phyloP scores from a whole-genome alignment of 2,797 vertebrate species.

The Tolypeutes matacus region DNA sequence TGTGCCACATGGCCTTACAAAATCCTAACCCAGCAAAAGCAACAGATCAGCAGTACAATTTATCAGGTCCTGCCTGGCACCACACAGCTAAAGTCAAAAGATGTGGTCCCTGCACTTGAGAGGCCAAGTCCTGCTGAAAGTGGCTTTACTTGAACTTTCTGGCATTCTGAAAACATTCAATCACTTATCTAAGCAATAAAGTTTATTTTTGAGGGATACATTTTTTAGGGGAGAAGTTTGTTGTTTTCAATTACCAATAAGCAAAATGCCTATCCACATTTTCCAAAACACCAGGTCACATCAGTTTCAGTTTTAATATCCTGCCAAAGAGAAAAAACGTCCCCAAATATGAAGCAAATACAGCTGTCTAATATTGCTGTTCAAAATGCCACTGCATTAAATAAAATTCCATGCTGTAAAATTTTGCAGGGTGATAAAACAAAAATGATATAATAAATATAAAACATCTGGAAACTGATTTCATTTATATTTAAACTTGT shows the following conservation, averaged over 20 bases:
- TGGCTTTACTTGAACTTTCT: constrained; percentile 76
- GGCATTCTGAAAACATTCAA: constrained; percentile 77
- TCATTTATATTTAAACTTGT: constrained; percentile 89
- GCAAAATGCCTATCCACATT: constrained; percentile 85
- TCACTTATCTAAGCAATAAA: constrained; percentile 81
- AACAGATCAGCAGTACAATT: constrained; percentile 49
- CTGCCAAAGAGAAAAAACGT: constrained; percentile 83
- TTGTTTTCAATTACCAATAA: constrained; percentile 83
- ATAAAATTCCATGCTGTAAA: constrained; percentile 89
- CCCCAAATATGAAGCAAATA: constrained; percentile 85
- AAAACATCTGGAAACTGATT: constrained; percentile 89
- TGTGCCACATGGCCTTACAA: constrained; percentile 63
- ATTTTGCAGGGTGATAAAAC: constrained; percentile 90
- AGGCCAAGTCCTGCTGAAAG: constrained; percentile 64
- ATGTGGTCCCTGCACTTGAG: neutral
- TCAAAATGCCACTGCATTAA: constrained; percentile 88
- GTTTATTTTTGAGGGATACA: neutral
- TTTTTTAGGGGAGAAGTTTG: constrained; percentile 68
- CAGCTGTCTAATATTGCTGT: constrained; percentile 88
- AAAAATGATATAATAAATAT: constrained; percentile 90
- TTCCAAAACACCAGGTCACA: constrained; percentile 86
- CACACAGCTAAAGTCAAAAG: constrained; percentile 15
- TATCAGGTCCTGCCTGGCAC: constrained; percentile 62
- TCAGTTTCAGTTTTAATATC: constrained; percentile 89
- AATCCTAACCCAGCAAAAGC: constrained; percentile 77